These are phyloP conservation scores for Campoletis sonorensis DNA, from an alignment of 1,140 invertebrate species.

Conservation along the genomic window DNA sequence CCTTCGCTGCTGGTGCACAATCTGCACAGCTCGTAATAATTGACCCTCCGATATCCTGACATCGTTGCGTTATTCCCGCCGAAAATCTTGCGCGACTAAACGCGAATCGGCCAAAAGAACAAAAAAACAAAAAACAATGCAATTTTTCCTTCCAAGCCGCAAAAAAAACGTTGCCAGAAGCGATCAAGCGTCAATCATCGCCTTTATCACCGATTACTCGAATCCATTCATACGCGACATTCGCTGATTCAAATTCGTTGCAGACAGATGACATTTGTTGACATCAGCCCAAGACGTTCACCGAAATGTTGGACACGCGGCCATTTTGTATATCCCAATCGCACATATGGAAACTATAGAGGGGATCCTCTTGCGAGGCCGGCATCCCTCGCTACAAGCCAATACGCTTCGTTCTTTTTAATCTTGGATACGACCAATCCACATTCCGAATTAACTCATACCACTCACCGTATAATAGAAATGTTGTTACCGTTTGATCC, in stretches of 20 bases:
- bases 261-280: slow-evolving; percentile 57
- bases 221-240: slow-evolving; percentile 40
- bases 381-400: too few relatives aligned
- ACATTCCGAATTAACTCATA: too few relatives aligned
- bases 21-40: slow-evolving; percentile 84
- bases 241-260: slow-evolving; percentile 28
- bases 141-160: not conserved
- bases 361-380: too few relatives aligned
- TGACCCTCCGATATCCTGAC: slow-evolving; percentile 82
- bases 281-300: slow-evolving; percentile 51
- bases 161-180: not conserved
- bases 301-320: slow-evolving; percentile 24
- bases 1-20: slow-evolving; percentile 82
- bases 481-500: too few relatives aligned
- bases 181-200: slow-evolving; percentile 42
- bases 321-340: slow-evolving; percentile 34
- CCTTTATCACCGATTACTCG: slow-evolving; percentile 6
- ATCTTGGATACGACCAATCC: too few relatives aligned
- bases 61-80: slow-evolving; percentile 71
- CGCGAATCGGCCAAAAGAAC: slow-evolving; percentile 10
- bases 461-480: too few relatives aligned
- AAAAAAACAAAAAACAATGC: slow-evolving; percentile 41
- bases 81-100: slow-evolving; percentile 44
- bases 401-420: too few relatives aligned
- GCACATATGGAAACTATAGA: not conserved